These are phyloP conservation scores for Cantharis nigra DNA, from an alignment of 2,888 invertebrate species.

Conservation along the genomic window DNA sequence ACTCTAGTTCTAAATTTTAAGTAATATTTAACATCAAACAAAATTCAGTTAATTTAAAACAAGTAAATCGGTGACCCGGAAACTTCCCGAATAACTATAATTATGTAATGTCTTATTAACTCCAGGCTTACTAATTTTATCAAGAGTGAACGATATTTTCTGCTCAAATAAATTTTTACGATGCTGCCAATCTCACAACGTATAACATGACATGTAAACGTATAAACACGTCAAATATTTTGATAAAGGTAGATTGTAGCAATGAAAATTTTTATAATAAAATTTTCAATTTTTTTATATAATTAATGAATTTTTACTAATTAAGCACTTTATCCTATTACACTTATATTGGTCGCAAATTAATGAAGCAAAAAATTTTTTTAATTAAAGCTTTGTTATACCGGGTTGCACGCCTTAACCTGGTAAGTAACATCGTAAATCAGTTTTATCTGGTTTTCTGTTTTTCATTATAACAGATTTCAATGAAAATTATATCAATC, in stretches of 20 bases:
- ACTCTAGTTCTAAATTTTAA: not conserved
- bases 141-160: not conserved
- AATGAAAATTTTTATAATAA: not conserved
- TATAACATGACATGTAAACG: not conserved
- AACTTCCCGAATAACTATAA: too few species aligned
- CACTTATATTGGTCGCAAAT: not conserved
- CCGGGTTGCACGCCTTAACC: too few species aligned
- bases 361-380: not conserved
- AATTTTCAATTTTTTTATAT: not conserved
- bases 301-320: not conserved
- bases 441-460: too few species aligned
- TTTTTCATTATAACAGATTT: too few species aligned
- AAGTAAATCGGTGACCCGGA: not conserved
- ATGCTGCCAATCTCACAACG: not conserved
- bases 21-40: not conserved
- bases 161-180: not conserved
- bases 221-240: not conserved
- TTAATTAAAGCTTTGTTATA: not conserved
- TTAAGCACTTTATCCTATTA: not conserved
- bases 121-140: not conserved
- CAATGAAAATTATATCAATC: too few species aligned
- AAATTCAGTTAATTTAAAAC: not conserved
- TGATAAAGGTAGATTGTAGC: not conserved
- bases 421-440: too few species aligned
- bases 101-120: not conserved